Evolutionary conservation across 2,888 invertebrate species (phyloP), one percentile per base, ranked within the genome.

Genomic region (Elmis aenea): DNA sequence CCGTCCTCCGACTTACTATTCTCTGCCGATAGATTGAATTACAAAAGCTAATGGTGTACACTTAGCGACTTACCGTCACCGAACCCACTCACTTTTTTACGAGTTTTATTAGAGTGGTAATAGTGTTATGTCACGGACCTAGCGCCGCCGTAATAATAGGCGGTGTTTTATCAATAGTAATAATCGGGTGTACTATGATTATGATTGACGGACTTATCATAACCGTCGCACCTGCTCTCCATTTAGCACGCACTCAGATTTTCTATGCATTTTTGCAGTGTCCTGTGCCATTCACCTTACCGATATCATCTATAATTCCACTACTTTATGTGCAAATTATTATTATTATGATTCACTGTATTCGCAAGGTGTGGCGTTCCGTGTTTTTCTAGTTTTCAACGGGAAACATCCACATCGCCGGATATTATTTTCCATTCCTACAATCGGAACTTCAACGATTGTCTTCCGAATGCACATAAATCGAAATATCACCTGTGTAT

Each of bases 131-230:
- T 40, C 45, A 41, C 38, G 41, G 36, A 33, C 37, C 24, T 27
- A 33, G 26, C 31, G 43, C 42, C 33, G 30, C 38, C 32, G 27
- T 42, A 50, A 48, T 47, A 48, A 47, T 48, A 48, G 42, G 37
- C 40, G 43, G 34, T 48, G 50, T 50, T 46, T 51, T 49, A 49
- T 49, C 49, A 49, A 51, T 51, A 45, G 35, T 45, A 47, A 49
- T 46, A 47, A 51, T 51, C 45, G 46, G 46, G 33, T 42, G 46
- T 26, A 39, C 35, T 41, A 31, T 33, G 38, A 45, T 35, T 33
- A 46, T 47, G 48, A 51, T 47, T 51, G 51, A 51, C 51, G 45
- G 38, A 31, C 32, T 42, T 38, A 42, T 44, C 45, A 46, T 31
- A 46, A 36, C 34, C 36, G 45, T 45, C 45, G 45, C 46, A 49